phyloP scores from a whole-genome alignment of 2,113 vertebrate genomes.

The Megaleporinus macrocephalus region DNA sequence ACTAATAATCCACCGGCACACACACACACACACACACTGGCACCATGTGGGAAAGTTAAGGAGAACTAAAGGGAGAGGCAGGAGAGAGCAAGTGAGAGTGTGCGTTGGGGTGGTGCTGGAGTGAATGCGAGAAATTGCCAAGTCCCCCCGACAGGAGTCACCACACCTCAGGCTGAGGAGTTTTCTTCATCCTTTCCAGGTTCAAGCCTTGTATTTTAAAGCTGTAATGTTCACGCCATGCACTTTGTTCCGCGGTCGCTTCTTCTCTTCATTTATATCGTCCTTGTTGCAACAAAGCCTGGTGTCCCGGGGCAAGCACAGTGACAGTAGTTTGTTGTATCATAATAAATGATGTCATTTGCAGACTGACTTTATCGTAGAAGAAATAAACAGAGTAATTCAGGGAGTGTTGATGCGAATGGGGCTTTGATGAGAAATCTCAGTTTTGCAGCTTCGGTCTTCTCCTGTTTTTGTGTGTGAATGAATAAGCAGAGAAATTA shows the following conservation, averaged over 20 bases:
- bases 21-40: slow-evolving; percentile 15
- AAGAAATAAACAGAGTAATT: too few species aligned
- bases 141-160: not conserved
- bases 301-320: too few species aligned
- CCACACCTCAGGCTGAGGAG: not conserved
- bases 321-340: too few species aligned
- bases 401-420: too few species aligned
- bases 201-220: not conserved
- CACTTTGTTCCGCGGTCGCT: not conserved
- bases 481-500: too few species aligned
- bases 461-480: too few species aligned
- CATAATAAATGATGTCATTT: too few species aligned
- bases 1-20: slow-evolving; percentile 78
- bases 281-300: too few species aligned
- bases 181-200: not conserved
- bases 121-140: slow-evolving; percentile 10
- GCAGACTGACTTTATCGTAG: too few species aligned
- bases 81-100: not conserved
- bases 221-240: not conserved
- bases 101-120: slow-evolving; percentile 5
- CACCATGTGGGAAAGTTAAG: slow-evolving; percentile 35
- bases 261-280: too few species aligned
- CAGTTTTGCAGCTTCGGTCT: too few species aligned
- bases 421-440: too few species aligned
- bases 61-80: slow-evolving; percentile 27